These are phyloP conservation scores for Acrobasis consociella DNA, from an alignment of 2,888 invertebrate genomes.

Conservation along the genomic window DNA sequence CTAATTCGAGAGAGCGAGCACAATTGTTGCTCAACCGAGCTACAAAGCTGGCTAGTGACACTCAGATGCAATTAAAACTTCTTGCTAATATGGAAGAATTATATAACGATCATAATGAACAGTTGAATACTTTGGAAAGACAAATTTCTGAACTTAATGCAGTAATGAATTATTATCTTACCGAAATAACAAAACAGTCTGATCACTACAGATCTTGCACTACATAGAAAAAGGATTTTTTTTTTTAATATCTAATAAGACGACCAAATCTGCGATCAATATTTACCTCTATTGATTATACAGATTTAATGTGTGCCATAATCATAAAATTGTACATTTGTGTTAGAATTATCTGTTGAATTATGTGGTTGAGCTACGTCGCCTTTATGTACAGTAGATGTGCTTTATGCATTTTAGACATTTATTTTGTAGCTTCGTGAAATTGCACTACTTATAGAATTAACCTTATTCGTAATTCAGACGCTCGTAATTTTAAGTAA, in stretches of 20 bases:
- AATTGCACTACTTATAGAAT: conserved; percentile 21
- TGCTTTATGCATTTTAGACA: conserved; percentile 31
- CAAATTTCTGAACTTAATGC: conserved; percentile 84
- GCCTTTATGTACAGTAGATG: conserved; percentile 44
- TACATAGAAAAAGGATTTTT: conserved; percentile 47
- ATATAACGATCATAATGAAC: conserved; percentile 85
- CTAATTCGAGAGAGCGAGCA: conserved; percentile 90
- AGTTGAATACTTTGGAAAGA: conserved; percentile 82
- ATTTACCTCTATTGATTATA: conserved; percentile 34
- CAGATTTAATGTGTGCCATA: conserved; percentile 58
- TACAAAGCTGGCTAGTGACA: conserved; percentile 90
- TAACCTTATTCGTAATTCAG: not conserved
- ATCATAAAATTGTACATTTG: conserved; percentile 36
- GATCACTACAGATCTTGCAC: conserved; percentile 85
- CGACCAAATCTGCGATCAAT: conserved; percentile 30
- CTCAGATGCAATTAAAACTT: conserved; percentile 88
- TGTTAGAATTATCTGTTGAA: conserved; percentile 46
- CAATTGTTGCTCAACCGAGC: conserved; percentile 90
- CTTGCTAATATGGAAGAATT: conserved; percentile 87
- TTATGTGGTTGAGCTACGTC: conserved; percentile 60
- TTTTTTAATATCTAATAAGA: conserved; percentile 2
- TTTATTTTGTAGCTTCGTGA: conserved; percentile 4
- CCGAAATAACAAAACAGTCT: conserved; percentile 83
- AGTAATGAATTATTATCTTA: conserved; percentile 85
- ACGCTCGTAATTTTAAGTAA: not conserved